A percentile compares a stretch with the other conserved stretches of the same genome.
Evolutionary conservation across 2,797 vertebrate genomes (phyloP).

Genomic region (Cuniculus paca): DNA sequence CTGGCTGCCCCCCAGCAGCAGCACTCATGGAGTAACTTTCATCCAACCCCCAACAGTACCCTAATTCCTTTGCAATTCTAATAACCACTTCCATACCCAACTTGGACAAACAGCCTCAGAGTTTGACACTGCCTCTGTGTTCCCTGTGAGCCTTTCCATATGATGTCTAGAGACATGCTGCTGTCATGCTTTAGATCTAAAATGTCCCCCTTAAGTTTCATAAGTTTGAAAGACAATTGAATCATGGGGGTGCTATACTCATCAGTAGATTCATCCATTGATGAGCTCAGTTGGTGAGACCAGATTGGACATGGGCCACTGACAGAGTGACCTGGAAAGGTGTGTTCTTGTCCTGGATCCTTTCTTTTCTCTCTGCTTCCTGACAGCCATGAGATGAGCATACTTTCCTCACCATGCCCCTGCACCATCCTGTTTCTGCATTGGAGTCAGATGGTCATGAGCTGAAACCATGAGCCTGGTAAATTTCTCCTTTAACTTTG

Average conservation of each 20-base stretch:
- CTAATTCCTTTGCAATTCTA: background rate
- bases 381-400: background rate
- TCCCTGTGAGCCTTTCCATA: background rate
- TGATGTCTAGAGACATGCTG: background rate
- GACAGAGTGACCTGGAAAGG: background rate
- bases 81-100: background rate
- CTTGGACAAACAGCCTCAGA: background rate
- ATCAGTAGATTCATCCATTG: background rate
- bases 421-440: background rate
- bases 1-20: background rate
- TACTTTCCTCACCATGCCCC: background rate
- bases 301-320: background rate
- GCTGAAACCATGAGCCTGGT: background rate
- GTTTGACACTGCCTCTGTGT: background rate
- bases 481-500: background rate
- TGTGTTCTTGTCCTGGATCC: background rate
- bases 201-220: background rate
- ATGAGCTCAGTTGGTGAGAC: background rate
- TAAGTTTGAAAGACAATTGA: background rate
- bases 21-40: background rate
- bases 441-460: background rate
- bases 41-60: background rate
- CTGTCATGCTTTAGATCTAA: background rate
- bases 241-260: background rate
- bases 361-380: background rate